Evolutionary conservation across 2,888 invertebrate species (phyloP).

Genomic region (Amblyjoppa proteus): DNA sequence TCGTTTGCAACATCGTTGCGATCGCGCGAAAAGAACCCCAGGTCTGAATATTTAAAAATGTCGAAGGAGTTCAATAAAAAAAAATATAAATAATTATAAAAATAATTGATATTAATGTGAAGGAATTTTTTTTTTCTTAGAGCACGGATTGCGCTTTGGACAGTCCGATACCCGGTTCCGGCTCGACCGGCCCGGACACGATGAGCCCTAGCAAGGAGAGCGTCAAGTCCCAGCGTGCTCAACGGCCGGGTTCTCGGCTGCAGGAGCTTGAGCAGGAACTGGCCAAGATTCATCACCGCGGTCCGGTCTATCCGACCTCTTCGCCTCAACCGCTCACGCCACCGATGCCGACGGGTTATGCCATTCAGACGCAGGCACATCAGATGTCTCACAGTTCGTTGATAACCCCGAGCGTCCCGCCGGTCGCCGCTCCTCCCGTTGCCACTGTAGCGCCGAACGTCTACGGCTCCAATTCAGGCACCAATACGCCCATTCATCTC

Average conservation of each 20-base stretch:
- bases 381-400: constrained; percentile 67
- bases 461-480: constrained; percentile 76
- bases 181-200: constrained; percentile 75
- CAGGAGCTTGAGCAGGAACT: constrained; percentile 84
- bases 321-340: constrained; percentile 79
- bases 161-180: constrained; percentile 76
- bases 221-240: constrained; percentile 75
- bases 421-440: constrained; percentile 74
- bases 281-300: constrained; percentile 84
- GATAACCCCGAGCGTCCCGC: constrained; percentile 73
- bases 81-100: not conserved
- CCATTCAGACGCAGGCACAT: constrained; percentile 65
- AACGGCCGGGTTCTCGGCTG: constrained; percentile 81
- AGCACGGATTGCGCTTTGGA: constrained; percentile 76
- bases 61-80: not conserved
- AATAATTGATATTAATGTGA: not conserved
- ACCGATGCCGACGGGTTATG: constrained; percentile 75
- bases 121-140: constrained; percentile 55
- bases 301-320: constrained; percentile 74
- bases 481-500: constrained; percentile 76
- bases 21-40: not conserved
- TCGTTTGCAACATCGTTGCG: no score
- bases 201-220: constrained; percentile 82
- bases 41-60: not conserved
- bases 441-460: constrained; percentile 77